Evolutionary conservation across 2,113 vertebrate species (phyloP), one percentile per base, ranked within the genome.

Genomic region (Tupaia tana): DNA sequence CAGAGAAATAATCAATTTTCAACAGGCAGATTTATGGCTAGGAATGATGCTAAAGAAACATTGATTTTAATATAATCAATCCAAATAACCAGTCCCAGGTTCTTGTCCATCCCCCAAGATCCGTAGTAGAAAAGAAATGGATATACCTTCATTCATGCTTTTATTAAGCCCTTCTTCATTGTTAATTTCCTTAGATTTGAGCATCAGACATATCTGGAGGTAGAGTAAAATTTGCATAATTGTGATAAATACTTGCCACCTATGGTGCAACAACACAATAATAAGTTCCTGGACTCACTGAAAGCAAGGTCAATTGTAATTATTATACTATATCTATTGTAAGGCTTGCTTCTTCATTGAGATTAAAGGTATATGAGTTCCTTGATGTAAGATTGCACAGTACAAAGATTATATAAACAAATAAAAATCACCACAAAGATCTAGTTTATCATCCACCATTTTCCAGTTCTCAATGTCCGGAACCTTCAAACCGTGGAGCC

Each of bases 261-360:
- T 64, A 67, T n/a, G 14, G 0, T 43, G 67, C 14, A 59, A 13
- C 29, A 61, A 31, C 54, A 91, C 63, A 43, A 43, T 43, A 43
- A 43, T 43, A 43, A 43, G 6, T 80, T 86, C 34, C 71, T 91
- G 18, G 4, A 15, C 9, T 89, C 61, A 43, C 89, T 84, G 54
- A 89, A 93, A 95, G 12, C 43, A 95, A 85, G n/a, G 25, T 87
- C 61, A 94, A 4, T 75, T 87, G 25, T 86, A 93, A 89, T 89
- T 64, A 84, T 13, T 80, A 4, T 19, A 81, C 16, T 91, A 9
- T 19, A 73, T 89, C 58, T 71, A 69, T 31, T 82, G 25, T 29
- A 64, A 91, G 16, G 9, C 1, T 86, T 89, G 2, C 0, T 70
- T 78, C 78, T 69, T 95, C 54, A 19, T 31, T 94, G 22, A 91